Base-by-base conservation (phyloP, 2,113 vertebrate genomes). In the Athene cunicularia region DNA sequence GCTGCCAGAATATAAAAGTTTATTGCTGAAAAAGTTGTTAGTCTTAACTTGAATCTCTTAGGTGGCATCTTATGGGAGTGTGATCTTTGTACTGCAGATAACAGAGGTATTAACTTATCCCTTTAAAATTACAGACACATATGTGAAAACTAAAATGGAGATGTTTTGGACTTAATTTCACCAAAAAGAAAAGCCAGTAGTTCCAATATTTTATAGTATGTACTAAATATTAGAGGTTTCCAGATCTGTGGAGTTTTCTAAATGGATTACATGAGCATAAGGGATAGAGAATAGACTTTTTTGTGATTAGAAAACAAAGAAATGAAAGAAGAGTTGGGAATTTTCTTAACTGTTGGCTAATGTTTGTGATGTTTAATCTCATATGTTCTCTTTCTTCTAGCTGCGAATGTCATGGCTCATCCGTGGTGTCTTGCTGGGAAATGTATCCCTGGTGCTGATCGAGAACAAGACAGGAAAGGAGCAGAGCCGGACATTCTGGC, bases 381-480 rank as follows among this genome's bases (percentile, higher is more conserved):
- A 1, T 74, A 15, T 92, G 49, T 81, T 97, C 52, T 93, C 14
- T 96, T 67, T 76, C 74, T 91, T 91, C 60, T 97, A 99, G 99
- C 98, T 99, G 56, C 98, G 98, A 39, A 99, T 99, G 98, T 98
- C 98, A 83, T 98, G 99, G 95, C 99, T 99, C 84, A 97, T 98
- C 72, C 98, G 90, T 5, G 99, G 99, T 56, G 87, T 92, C 37
- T 97, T 99, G 88, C 98, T 96, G 86, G 99, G 98, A 96, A 98
- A 98, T 8, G 90, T 99, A 39, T 99, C 99, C 59, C 93, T 99
- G 94, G 97, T 98, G 98, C 94, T 99, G 66, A 93, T 98, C 6
- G 98, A 99, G 94, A 99, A 99, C 97, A 98, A 98, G 90, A 99
- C 99, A 0, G 99, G 99, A 28, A 98, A 98, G 5, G 98, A 99